Evolutionary conservation across 2,888 invertebrate species (phyloP), one percentile per base, ranked within the genome.

Genomic region (Drosophila flavopinicola): DNA sequence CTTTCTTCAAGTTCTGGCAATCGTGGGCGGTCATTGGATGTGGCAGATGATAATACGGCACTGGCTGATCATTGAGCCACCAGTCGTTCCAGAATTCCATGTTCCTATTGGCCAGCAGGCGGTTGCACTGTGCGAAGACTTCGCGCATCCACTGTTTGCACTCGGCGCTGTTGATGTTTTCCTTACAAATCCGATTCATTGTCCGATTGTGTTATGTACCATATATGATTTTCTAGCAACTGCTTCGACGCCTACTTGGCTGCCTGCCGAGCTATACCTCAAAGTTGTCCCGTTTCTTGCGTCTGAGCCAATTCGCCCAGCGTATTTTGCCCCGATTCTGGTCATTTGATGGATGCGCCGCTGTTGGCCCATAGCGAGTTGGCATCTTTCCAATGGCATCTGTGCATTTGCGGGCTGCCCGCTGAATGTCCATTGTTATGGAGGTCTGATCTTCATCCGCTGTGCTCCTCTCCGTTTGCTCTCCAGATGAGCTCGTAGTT

Each of bases 121-220:
- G 66, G 9, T 52, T 63, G 47, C 87, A 82, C 24, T 80, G 68
- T 5, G 42, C 39, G 7, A 61, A 44, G 1, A 75, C 61, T 4
- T 67, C 52, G 9, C 23, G 48, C 32, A 82, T 56, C 87, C 85
- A 82, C 4, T 57, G 32, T 48, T 75, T 78, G 56, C 85, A 87
- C 23, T 75, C 72, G 10, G 3, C 23, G 15, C 66, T 53, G 0
- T 64, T 29, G 6, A 69, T 51, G 25, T 70, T 51, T 9, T 61
- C 15, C 29, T 37, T 56, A 41, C 87, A 82, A n/a, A 41, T 48
- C 1, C 69, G 64, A 64, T 78, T 72, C 87, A 82, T 85, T 42
- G 15, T 37, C 0, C 1, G 20, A 11, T 5, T 35, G 15, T 17
- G 1, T 9, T 6, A 15, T 24, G 5, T 20, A n/a, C 4, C 20